phyloP scores from a whole-genome alignment of 2,797 vertebrate species.

The Mus caroli region DNA sequence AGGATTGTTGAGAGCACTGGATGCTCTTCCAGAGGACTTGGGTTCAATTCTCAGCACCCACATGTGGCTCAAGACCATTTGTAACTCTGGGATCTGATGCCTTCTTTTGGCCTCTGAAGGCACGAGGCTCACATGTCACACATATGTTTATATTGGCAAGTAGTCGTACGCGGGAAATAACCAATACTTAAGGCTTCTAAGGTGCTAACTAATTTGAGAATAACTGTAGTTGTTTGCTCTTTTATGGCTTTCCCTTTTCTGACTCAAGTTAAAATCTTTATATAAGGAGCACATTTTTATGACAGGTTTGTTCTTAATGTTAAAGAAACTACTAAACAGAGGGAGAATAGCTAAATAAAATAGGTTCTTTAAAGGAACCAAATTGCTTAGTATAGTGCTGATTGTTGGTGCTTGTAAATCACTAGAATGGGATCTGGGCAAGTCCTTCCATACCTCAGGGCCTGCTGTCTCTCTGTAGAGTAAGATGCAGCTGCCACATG shows the following conservation, averaged over 20 bases:
- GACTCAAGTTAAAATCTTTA: slow-evolving; percentile 39
- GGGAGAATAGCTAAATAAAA: background rate
- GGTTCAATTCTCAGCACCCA: background rate
- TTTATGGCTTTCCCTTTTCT: slow-evolving; percentile 26
- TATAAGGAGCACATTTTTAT: slow-evolving; percentile 47
- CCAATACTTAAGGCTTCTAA: background rate
- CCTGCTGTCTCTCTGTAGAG: slow-evolving; percentile 13
- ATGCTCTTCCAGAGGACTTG: background rate
- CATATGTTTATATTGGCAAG: background rate
- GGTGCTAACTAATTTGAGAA: background rate
- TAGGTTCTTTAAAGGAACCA: background rate
- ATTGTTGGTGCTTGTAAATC: slow-evolving; percentile 33
- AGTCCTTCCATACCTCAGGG: background rate
- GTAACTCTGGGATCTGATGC: background rate
- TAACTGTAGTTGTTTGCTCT: background rate
- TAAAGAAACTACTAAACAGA: slow-evolving; percentile 27
- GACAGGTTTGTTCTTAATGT: slow-evolving; percentile 31
- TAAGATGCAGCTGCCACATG: background rate
- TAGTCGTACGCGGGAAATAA: background rate
- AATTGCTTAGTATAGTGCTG: slow-evolving; percentile 42
- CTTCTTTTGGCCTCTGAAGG: background rate
- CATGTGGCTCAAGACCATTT: background rate
- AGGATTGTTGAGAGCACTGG: background rate
- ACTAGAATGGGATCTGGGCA: background rate
- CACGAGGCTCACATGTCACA: background rate